Conservation (phyloP, 2,888 invertebrate genomes). For the Syrista parreyssii region DNA sequence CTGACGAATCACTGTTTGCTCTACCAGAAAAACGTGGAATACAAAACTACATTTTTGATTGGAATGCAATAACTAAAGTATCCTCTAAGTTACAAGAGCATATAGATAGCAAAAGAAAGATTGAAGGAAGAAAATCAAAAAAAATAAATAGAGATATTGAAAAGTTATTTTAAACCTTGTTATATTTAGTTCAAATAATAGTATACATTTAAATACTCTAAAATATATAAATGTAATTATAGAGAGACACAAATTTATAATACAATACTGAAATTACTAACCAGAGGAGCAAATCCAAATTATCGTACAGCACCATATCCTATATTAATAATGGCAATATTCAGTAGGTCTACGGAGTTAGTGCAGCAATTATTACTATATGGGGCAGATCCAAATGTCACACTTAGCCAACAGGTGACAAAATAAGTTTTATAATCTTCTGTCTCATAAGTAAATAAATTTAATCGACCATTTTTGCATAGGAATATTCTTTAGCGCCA, state of each 20-base stretch:
- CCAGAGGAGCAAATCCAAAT: slow-evolving; percentile 58
- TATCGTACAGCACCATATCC: slow-evolving; percentile 54
- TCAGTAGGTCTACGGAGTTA: slow-evolving; percentile 48
- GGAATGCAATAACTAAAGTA: no score
- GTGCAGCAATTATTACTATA: slow-evolving; percentile 43
- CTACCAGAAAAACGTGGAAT: no score
- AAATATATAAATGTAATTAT: background rate
- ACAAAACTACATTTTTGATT: no score
- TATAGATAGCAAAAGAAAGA: background rate
- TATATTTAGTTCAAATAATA: no score
- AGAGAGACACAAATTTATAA: slow-evolving; percentile 23
- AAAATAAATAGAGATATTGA: no score
- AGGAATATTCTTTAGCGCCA: slow-evolving; percentile 16
- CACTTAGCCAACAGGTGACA: slow-evolving; percentile 7
- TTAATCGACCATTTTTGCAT: background rate
- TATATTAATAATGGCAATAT: slow-evolving; percentile 53
- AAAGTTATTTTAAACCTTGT: no score
- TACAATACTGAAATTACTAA: slow-evolving; percentile 52
- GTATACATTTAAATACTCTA: no score
- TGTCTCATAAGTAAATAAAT: background rate
- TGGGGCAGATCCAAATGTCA: slow-evolving; percentile 50
- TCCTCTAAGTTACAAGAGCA: no score
- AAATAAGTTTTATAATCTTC: no score
- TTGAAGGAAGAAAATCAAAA: background rate
- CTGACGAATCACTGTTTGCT: no score